Evolutionary conservation across 2,113 vertebrate genomes (phyloP).

Genomic region (Limanda limanda): DNA sequence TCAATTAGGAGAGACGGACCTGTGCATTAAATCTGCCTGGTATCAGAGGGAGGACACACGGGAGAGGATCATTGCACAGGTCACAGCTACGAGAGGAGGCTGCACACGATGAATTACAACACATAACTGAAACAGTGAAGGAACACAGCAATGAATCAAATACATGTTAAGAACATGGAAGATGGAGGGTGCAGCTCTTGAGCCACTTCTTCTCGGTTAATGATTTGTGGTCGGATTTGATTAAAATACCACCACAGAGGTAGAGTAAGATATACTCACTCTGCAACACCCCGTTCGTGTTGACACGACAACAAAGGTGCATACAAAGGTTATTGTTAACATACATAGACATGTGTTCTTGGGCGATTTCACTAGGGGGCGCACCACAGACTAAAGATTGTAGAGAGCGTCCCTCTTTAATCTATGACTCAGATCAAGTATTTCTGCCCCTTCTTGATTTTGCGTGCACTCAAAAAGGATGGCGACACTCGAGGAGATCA

Average conservation of each 20-base stretch:
- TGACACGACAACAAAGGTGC: no score
- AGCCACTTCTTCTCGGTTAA: neutral
- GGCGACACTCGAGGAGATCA: no score
- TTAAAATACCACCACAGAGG: neutral
- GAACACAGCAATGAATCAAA: neutral
- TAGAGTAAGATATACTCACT: neutral
- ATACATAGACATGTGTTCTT: no score
- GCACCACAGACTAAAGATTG: no score
- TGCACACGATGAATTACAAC: slow-evolving; percentile 23
- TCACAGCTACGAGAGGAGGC: slow-evolving; percentile 6
- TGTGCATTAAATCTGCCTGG: slow-evolving; percentile 68
- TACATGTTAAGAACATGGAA: neutral
- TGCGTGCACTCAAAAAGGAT: no score
- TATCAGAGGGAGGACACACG: slow-evolving; percentile 44
- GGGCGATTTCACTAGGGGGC: no score
- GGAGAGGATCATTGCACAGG: slow-evolving; percentile 50
- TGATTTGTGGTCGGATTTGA: neutral
- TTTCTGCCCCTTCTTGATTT: no score
- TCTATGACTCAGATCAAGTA: no score
- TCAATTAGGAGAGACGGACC: slow-evolving; percentile 71
- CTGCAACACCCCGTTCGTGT: no score
- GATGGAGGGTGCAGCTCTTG: neutral
- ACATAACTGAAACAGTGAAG: neutral
- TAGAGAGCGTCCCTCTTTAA: neutral
- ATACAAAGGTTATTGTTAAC: no score